Evolutionary conservation across 2,888 invertebrate species (phyloP).

Genomic region (Drosophila phalerata): DNA sequence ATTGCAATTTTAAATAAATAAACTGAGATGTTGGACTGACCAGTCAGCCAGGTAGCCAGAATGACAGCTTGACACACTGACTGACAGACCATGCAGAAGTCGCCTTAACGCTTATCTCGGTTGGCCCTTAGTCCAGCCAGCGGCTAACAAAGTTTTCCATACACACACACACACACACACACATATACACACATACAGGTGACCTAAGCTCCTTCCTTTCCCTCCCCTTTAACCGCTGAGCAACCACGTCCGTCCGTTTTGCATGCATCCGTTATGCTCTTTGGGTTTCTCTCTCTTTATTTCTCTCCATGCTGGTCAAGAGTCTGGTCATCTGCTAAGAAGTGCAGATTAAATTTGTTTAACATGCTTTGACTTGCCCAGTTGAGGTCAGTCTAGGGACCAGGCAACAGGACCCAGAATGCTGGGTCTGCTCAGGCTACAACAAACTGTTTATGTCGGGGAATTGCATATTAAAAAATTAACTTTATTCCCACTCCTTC

Average conservation of each 20-base stretch:
- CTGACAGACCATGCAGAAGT: conserved; percentile 42
- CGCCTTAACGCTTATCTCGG: conserved; percentile 67
- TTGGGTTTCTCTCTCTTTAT: neutral
- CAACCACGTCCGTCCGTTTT: conserved; percentile 63
- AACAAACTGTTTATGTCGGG: conserved; percentile 43
- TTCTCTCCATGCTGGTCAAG: conserved; percentile 41
- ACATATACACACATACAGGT: conserved; percentile 38
- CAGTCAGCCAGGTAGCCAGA: conserved; percentile 1
- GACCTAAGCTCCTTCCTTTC: conserved; percentile 15
- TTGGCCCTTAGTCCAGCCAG: conserved; percentile 16
- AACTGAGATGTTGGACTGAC: conserved; percentile 37
- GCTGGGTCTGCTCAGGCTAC: neutral
- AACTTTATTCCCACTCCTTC: conserved; percentile 61
- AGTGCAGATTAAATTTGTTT: conserved; percentile 81
- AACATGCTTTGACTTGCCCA: conserved; percentile 73
- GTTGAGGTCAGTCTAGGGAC: conserved; percentile 59
- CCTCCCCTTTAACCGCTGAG: conserved; percentile 5
- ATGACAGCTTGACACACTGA: conserved; percentile 52
- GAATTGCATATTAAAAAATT: conserved; percentile 80
- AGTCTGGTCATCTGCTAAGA: conserved; percentile 61
- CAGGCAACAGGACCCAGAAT: neutral
- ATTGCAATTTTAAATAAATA: conserved; percentile 79
- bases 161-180: conserved; percentile 16
- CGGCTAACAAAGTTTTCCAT: conserved; percentile 58
- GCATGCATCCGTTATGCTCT: conserved; percentile 34